A percentile compares a stretch with the other conserved stretches of the same genome.
phyloP scores from a whole-genome alignment of 2,797 vertebrate genomes.

The Poeciliopsis paucimaculata region DNA sequence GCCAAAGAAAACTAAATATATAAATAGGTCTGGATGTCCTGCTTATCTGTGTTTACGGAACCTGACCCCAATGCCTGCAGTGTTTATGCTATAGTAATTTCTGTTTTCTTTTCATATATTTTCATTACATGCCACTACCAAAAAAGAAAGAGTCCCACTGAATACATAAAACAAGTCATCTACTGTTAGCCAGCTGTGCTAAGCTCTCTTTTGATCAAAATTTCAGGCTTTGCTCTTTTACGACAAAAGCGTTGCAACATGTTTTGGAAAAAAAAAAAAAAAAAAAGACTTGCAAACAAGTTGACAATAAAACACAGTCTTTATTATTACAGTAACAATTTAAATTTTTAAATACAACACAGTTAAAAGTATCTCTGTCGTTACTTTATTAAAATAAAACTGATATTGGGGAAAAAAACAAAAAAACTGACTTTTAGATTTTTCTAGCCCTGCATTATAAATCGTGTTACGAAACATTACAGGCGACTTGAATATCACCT shows the following conservation, averaged over 20 bases:
- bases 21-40: constrained; percentile 9
- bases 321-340: no score
- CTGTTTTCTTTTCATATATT: not conserved
- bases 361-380: no score
- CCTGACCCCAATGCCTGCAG: not conserved
- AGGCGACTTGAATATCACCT: no score
- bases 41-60: constrained; percentile 11
- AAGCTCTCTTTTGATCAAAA: not conserved
- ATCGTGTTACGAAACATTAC: no score
- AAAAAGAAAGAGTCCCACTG: not conserved
- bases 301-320: no score
- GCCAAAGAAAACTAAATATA: constrained; percentile 37
- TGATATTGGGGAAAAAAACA: no score
- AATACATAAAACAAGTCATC: not conserved
- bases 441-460: no score
- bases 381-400: no score
- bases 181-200: not conserved
- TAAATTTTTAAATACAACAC: no score
- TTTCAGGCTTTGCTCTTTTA: not conserved
- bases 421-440: no score
- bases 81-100: not conserved
- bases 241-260: not conserved
- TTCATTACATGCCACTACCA: not conserved
- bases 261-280: not conserved
- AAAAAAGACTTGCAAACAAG: no score